phyloP scores from a whole-genome alignment of 2,113 vertebrate genomes.

The Vidua macroura region DNA sequence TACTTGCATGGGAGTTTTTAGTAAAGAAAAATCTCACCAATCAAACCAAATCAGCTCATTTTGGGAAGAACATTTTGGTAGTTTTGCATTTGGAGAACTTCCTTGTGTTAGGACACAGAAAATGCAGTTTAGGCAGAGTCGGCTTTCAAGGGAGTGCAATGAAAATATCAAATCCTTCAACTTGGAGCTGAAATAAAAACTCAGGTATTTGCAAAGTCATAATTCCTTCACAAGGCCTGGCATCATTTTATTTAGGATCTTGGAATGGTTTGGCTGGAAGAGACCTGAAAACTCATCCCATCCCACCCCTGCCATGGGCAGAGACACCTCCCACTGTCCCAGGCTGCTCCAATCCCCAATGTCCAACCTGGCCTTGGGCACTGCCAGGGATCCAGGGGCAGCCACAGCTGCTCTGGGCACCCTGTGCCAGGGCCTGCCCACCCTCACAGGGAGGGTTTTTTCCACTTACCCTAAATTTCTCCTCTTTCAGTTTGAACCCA shows the following conservation, averaged over 20 bases:
- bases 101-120: neutral
- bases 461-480: neutral
- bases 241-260: neutral
- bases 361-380: neutral
- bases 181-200: neutral
- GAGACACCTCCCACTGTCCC: neutral
- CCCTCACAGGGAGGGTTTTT: neutral
- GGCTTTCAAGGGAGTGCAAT: neutral
- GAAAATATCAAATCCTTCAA: neutral
- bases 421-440: neutral
- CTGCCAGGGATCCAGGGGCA: neutral
- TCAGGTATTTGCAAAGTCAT: neutral
- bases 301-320: neutral
- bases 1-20: neutral
- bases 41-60: neutral
- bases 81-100: neutral
- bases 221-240: neutral
- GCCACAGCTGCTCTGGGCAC: neutral
- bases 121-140: neutral
- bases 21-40: neutral
- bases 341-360: neutral
- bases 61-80: neutral
- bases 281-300: rapidly evolving
- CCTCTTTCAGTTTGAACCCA: neutral
- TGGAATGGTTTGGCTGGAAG: neutral